phyloP scores from a whole-genome alignment of 1,140 invertebrate genomes.

The Drosophila miranda region DNA sequence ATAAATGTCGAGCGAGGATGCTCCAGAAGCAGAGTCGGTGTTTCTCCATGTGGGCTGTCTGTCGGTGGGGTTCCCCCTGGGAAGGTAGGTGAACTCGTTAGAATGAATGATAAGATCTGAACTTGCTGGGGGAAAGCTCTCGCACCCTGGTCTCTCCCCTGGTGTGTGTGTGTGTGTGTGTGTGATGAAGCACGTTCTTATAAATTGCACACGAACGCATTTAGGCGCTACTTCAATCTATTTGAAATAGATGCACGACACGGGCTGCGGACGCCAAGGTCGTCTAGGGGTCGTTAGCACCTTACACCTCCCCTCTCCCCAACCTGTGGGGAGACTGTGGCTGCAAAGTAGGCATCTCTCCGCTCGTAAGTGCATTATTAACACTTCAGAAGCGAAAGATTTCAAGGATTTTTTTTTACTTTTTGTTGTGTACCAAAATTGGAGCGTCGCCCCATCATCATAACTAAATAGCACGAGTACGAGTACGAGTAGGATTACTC shows the following conservation, averaged over 20 bases:
- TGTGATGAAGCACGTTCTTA: slow-evolving; percentile 53
- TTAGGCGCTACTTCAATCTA: slow-evolving; percentile 63
- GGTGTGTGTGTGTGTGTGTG: not conserved
- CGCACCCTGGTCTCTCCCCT: too few species aligned
- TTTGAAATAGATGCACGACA: slow-evolving; percentile 54
- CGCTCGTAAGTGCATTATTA: slow-evolving; percentile 63
- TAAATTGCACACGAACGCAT: slow-evolving; percentile 65
- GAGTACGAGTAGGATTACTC: too few species aligned
- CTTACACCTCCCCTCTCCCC: not conserved
- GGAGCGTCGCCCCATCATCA: slow-evolving; percentile 3
- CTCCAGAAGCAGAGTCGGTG: not conserved
- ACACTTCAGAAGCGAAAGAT: slow-evolving; percentile 51
- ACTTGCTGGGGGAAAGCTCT: not conserved
- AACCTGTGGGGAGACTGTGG: too few species aligned
- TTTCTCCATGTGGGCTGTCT: slow-evolving; percentile 12
- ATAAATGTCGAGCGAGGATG: slow-evolving; percentile 53
- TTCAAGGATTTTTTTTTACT: not conserved
- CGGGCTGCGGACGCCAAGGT: slow-evolving; percentile 25
- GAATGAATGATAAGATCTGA: slow-evolving; percentile 22
- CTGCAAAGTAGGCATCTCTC: slow-evolving; percentile 32
- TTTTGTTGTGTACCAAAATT: slow-evolving; percentile 14
- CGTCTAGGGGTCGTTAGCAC: slow-evolving; percentile 39
- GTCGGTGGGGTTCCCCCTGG: too few species aligned
- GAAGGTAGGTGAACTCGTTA: slow-evolving; percentile 1
- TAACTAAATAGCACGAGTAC: too few species aligned